These are phyloP conservation scores for Caenorhabditis briggsae DNA, from an alignment of 1,140 invertebrate genomes.

Conservation along the genomic window DNA sequence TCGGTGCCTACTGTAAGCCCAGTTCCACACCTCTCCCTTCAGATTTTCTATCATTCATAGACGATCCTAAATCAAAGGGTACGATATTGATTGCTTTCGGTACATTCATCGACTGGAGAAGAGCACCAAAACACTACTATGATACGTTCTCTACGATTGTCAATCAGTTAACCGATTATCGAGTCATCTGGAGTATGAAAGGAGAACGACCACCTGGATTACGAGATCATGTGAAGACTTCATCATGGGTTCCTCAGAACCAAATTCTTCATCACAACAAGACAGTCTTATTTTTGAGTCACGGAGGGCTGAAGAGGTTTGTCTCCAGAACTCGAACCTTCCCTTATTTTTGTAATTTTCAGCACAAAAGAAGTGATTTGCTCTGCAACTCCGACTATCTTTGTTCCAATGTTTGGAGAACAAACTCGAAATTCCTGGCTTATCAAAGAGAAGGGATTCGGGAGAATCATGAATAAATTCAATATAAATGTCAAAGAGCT, in stretches of 20 bases:
- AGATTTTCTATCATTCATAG: conserved; percentile 27
- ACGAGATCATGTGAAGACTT: conserved; percentile 36
- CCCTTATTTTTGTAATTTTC: too few relatives aligned
- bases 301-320: conserved; percentile 73
- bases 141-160: conserved; percentile 65
- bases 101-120: conserved; percentile 66
- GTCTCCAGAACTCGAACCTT: too few relatives aligned
- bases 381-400: conserved; percentile 49
- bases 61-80: conserved; percentile 58
- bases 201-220: neutral
- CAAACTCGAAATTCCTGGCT: conserved; percentile 57
- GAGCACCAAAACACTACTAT: conserved; percentile 64
- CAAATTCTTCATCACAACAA: conserved; percentile 68
- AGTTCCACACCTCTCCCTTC: neutral
- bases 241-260: conserved; percentile 71
- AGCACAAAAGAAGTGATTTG: conserved; percentile 59
- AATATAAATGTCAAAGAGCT: conserved; percentile 16
- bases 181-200: conserved; percentile 36
- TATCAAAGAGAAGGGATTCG: conserved; percentile 49
- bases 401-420: conserved; percentile 62
- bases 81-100: conserved; percentile 73
- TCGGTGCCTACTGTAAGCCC: conserved; percentile 11
- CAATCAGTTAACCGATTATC: conserved; percentile 67
- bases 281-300: conserved; percentile 71
- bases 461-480: conserved; percentile 51